Evolutionary conservation across 1,140 invertebrate genomes (phyloP).

Genomic region (Panagrolaimus sp.): DNA sequence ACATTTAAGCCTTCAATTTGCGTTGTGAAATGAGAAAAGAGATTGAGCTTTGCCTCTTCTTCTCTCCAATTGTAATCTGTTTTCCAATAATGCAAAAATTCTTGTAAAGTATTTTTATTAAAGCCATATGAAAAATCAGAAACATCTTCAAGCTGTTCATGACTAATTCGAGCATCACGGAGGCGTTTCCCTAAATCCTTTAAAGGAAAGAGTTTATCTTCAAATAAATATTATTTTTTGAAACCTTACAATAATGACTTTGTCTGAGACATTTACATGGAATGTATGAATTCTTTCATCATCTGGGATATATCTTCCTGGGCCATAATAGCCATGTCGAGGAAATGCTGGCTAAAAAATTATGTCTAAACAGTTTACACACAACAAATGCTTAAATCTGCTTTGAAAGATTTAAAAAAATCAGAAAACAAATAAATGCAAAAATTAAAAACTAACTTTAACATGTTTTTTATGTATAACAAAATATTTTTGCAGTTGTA

Average conservation of each 20-base stretch:
- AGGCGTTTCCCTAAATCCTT: conserved; percentile 65
- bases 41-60: conserved; percentile 68
- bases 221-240: not conserved
- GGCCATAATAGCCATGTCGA: not conserved
- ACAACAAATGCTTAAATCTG: no score
- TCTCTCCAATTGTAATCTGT: conserved; percentile 70
- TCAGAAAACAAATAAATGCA: no score
- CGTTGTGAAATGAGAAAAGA: conserved; percentile 69
- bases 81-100: conserved; percentile 71
- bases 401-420: no score
- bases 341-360: conserved; percentile 2
- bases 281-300: not conserved
- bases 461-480: no score
- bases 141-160: conserved; percentile 67
- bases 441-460: no score
- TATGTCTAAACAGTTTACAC: no score
- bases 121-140: conserved; percentile 73
- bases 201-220: not conserved
- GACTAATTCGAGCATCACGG: conserved; percentile 60
- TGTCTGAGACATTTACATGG: not conserved
- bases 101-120: conserved; percentile 67
- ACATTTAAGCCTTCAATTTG: conserved; percentile 69
- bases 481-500: no score
- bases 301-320: not conserved
- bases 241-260: not conserved